These are phyloP conservation scores for Halocynthia aurantium DNA, from an alignment of 23 tunicate species.

Conservation along the genomic window DNA sequence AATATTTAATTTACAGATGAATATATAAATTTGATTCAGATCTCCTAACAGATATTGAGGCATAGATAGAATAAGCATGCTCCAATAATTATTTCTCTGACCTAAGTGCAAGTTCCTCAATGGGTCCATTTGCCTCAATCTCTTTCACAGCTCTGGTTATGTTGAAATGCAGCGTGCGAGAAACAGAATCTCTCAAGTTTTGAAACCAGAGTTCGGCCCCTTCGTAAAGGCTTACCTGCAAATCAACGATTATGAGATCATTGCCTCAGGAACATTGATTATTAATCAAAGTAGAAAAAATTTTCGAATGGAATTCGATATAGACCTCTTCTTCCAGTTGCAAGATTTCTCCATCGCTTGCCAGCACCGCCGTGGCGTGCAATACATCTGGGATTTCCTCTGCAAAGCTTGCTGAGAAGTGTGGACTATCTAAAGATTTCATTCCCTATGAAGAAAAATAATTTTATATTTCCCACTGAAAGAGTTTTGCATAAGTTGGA, in stretches of 20 bases:
- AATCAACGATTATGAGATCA: background rate
- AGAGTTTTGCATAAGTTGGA: background rate
- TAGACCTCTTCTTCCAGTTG: constrained; percentile 71
- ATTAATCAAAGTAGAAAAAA: background rate
- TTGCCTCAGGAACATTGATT: background rate
- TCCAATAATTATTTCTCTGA: background rate
- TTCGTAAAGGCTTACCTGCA: constrained; percentile 72
- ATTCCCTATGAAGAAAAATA: constrained; percentile 35
- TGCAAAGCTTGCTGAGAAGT: constrained; percentile 71
- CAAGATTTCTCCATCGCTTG: constrained; percentile 57
- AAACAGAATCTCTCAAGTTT: constrained; percentile 64
- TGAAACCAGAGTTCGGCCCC: constrained; percentile 89
- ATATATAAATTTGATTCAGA: no score
- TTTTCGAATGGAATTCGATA: background rate
- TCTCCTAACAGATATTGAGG: background rate
- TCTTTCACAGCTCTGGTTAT: constrained; percentile 59
- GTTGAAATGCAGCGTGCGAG: constrained; percentile 28
- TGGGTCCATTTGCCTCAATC: constrained; percentile 40
- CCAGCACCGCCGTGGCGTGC: constrained; percentile 68
- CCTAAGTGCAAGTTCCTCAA: constrained; percentile 71
- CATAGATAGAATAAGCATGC: background rate
- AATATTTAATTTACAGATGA: no score
- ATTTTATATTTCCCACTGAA: background rate
- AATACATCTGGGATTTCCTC: constrained; percentile 68
- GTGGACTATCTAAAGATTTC: constrained; percentile 82